Conservation (phyloP, 2,888 invertebrate genomes). For the Synanthedon andrenaeformis region DNA sequence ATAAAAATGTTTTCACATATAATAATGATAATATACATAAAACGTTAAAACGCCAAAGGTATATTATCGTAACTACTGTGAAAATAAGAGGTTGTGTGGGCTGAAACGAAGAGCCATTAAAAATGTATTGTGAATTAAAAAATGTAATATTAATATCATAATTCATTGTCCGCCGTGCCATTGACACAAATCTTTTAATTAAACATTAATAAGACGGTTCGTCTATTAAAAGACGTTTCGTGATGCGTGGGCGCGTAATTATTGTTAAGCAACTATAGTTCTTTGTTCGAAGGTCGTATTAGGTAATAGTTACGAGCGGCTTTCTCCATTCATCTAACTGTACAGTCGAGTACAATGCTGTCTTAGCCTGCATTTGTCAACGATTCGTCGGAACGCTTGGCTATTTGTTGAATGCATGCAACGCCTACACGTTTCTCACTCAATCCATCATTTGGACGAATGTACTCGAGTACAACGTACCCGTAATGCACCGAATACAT, state of each 20-base stretch:
- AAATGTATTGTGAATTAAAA: too few species aligned
- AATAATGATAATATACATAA: too few species aligned
- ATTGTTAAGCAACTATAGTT: too few species aligned
- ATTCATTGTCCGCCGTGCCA: neutral
- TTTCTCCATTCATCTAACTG: conserved; percentile 6
- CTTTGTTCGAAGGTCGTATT: neutral
- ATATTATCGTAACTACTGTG: too few species aligned
- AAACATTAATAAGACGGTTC: neutral
- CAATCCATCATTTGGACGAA: conserved; percentile 7
- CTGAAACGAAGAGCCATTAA: too few species aligned
- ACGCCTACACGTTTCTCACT: conserved; percentile 8
- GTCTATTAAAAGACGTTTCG: neutral
- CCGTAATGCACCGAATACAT: neutral
- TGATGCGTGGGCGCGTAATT: neutral
- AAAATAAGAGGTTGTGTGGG: too few species aligned
- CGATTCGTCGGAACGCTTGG: conserved; percentile 7
- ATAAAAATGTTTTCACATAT: too few species aligned
- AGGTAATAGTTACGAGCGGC: neutral
- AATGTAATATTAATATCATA: too few species aligned
- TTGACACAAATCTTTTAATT: neutral
- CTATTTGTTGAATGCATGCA: conserved; percentile 11
- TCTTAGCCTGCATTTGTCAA: conserved; percentile 9
- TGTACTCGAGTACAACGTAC: neutral
- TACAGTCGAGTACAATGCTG: neutral
- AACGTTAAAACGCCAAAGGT: too few species aligned